Base-by-base conservation (phyloP, 2,888 invertebrate genomes). In the Folsomia manolachei region DNA sequence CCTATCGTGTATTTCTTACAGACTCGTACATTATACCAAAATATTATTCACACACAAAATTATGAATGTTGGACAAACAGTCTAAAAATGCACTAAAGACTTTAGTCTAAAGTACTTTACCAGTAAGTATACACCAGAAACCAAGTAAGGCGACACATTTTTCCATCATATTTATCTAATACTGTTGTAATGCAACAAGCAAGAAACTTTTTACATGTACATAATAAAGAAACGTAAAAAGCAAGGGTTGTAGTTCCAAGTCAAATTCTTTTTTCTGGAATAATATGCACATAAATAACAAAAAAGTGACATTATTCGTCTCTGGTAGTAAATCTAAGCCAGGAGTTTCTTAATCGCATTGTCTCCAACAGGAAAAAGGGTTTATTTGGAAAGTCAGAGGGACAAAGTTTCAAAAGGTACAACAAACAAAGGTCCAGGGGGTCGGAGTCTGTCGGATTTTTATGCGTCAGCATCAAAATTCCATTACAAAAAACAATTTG, bases 371-470 rank as follows among this genome's bases (percentile, higher is more conserved):
- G 4, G 11, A 56, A 56, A 56, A 56, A 56, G 7, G 56, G 56
- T 19, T 56, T 56, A n/a, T n/a, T n/a, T n/a, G n/a, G 18, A 21
- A 19, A n/a, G 19, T 7, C 19, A n/a, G 56, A 18, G 21, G 21
- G 21, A 56, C 21, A 56, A 56, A 56, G 7, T 21, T 18, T 56
- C 7, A 56, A 56, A 56, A 19, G 19, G 56, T 56, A n/a, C 19
- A 21, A n/a, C 18, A 56, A 56, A 21, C 19, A 56, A 4, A 56
- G n/a, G 18, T 56, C 56, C 56, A 56, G 56, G 56, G 56, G 56
- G 56, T 56, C 56, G 56, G 56, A 56, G 56, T 56, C 56, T 21
- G 4, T 21, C 56, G 21, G 56, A 56, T 56, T 56, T 56, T 56
- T 39, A 39, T 39, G 39, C 14, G 39, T 39, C 39, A 39, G 39